Base-by-base conservation (phyloP, 2,797 vertebrate genomes). In the Artibeus lituratus region DNA sequence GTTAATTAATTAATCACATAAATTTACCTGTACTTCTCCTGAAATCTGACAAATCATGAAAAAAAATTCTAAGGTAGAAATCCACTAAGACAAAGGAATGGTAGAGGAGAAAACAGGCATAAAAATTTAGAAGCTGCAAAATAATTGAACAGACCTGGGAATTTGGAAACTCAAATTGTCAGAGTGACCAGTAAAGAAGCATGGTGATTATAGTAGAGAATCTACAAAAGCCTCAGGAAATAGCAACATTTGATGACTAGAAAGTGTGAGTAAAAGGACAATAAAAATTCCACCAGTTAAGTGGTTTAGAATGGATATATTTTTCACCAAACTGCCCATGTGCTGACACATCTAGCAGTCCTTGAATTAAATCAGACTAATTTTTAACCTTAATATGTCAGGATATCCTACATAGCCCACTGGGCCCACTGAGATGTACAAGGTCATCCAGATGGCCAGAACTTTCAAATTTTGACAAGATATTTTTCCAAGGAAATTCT, bases 281-380 rank as follows among this genome's bases (percentile, higher is more conserved):
- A 12, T 37, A 39, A 82, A 92, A 95, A 69, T 22, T 32, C 10
- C 4, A 83, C 42, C 37, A 44, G 51, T 84, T 57, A 70, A 87
- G 53, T 91, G 6, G 67, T 83, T 93, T 74, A 26, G 39, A 44
- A 26, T n/a, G 81, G 70, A 92, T 37, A 77, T n/a, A 37, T 93
- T 90, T 93, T 88, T 80, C 37, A 85, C 7, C 65, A 88, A 83
- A 84, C 22, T 5, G 10, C 77, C 39, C 74, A 32, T n/a, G 3
- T 92, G 32, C 42, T 94, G 70, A 87, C 42, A 70, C 67, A 81
- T 42, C 53, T 81, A 94, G n/a, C 29, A 62, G 69, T 35, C 42
- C 73, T 93, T 89, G 42, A 92, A 77, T 91, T 35, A 92, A 95
- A 91, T 90, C 32, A 76, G n/a, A 91, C 51, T 91, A 94, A 94